phyloP scores from a whole-genome alignment of 2,797 vertebrate genomes.

The Cirrhinus molitorella region DNA sequence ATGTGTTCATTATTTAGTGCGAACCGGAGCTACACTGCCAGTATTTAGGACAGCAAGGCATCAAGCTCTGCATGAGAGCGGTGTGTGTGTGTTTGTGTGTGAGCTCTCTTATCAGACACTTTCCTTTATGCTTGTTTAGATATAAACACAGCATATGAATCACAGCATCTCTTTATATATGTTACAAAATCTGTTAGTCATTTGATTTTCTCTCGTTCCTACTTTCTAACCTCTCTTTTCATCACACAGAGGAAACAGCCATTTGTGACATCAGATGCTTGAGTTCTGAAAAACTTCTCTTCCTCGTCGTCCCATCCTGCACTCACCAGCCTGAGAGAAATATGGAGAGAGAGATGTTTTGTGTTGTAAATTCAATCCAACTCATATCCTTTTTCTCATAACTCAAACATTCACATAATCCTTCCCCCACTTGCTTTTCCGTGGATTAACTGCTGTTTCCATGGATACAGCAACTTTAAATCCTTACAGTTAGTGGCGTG shows the following conservation, averaged over 20 bases:
- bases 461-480: slow-evolving; percentile 60
- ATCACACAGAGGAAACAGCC: slow-evolving; percentile 91
- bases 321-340: slow-evolving; percentile 69
- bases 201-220: neutral
- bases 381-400: slow-evolving; percentile 23
- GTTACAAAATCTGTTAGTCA: neutral
- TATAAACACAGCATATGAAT: neutral
- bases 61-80: neutral
- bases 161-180: neutral
- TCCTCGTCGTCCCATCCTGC: slow-evolving; percentile 66
- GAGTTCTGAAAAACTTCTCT: slow-evolving; percentile 81
- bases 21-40: slow-evolving; percentile 16
- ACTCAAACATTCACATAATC: slow-evolving; percentile 18
- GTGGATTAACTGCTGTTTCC: slow-evolving; percentile 65
- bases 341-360: slow-evolving; percentile 20
- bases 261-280: slow-evolving; percentile 83
- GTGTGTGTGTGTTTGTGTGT: slow-evolving; percentile 1
- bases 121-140: neutral
- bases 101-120: neutral
- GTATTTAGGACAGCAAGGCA: slow-evolving; percentile 47
- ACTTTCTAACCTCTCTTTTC: slow-evolving; percentile 83
- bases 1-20: slow-evolving; percentile 59
- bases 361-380: slow-evolving; percentile 6
- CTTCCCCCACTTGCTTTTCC: slow-evolving; percentile 43
- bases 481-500: slow-evolving; percentile 40